A percentile compares a stretch with the other conserved stretches of the same genome.
Conservation (phyloP, 2,888 invertebrate genomes). For the Pedicia rivosa region DNA sequence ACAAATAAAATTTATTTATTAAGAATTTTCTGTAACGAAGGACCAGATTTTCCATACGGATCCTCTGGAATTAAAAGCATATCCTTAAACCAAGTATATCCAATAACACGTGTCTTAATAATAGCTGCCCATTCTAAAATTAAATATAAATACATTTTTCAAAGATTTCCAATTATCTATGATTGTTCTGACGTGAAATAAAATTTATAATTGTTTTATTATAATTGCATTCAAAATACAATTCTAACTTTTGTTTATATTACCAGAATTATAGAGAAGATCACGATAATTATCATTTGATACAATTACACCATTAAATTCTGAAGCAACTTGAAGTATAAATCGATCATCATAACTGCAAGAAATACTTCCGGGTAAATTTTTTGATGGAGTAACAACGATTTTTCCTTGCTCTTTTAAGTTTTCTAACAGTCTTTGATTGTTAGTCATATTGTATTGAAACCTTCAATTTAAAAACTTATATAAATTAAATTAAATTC, state of each 20-base stretch:
- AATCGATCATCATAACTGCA: constrained; percentile 63
- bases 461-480: constrained; percentile 25
- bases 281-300: constrained; percentile 62
- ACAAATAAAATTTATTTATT: constrained; percentile 15
- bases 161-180: no score
- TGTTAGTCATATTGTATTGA: constrained; percentile 34
- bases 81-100: constrained; percentile 67
- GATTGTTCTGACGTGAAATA: no score
- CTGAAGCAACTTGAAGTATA: constrained; percentile 56
- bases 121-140: constrained; percentile 38
- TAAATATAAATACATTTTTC: not conserved
- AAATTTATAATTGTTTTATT: no score
- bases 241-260: not conserved
- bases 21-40: constrained; percentile 48
- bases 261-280: constrained; percentile 37
- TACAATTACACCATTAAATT: constrained; percentile 53
- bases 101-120: constrained; percentile 51
- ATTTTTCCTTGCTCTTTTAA: constrained; percentile 43
- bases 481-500: no score
- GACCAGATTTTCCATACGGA: constrained; percentile 60
- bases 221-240: not conserved
- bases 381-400: constrained; percentile 59
- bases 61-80: constrained; percentile 70
- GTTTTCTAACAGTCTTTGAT: constrained; percentile 40
- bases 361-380: constrained; percentile 39